Percentiles rank a stretch among this genome's conserved stretches.
Conservation (phyloP, 2,888 invertebrate species). For the Chalcis sispes region DNA sequence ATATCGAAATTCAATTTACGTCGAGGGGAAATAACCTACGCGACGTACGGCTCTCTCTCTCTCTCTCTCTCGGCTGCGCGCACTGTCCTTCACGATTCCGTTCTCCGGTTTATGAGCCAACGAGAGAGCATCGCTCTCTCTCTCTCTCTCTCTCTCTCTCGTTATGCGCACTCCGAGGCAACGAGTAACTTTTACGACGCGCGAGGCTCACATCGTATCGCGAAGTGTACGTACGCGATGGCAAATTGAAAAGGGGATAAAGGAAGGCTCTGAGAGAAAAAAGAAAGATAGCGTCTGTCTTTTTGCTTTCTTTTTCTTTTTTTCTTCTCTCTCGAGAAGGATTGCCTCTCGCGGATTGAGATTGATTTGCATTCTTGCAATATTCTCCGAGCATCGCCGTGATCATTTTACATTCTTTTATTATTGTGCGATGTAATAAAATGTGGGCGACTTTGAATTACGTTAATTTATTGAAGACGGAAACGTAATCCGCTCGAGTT, state of each 20-base stretch:
- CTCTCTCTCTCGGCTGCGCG: constrained; percentile 1
- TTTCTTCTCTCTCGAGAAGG: constrained; percentile 5
- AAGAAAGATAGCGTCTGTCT: not conserved
- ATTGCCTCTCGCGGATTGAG: constrained; percentile 44
- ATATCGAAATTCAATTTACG: constrained; percentile 65
- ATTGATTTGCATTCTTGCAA: constrained; percentile 43
- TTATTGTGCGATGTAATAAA: no score
- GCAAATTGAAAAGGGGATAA: constrained; percentile 44
- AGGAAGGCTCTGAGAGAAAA: not conserved
- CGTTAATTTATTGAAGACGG: no score
- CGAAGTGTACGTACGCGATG: not conserved
- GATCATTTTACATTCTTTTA: not conserved
- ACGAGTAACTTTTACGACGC: constrained; percentile 40
- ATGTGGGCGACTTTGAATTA: no score
- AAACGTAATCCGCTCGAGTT: no score
- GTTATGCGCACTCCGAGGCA: constrained; percentile 37
- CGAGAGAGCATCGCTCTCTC: constrained; percentile 6
- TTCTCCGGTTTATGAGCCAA: constrained; percentile 46
- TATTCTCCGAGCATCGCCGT: not conserved
- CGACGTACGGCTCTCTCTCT: no score
- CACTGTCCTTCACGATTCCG: constrained; percentile 49
- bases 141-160: constrained; percentile 11
- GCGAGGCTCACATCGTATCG: constrained; percentile 11
- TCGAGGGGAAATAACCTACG: constrained; percentile 40
- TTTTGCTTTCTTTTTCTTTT: not conserved